Conservation (phyloP, 1,140 invertebrate species). For the Drosophila malerkotliana region DNA sequence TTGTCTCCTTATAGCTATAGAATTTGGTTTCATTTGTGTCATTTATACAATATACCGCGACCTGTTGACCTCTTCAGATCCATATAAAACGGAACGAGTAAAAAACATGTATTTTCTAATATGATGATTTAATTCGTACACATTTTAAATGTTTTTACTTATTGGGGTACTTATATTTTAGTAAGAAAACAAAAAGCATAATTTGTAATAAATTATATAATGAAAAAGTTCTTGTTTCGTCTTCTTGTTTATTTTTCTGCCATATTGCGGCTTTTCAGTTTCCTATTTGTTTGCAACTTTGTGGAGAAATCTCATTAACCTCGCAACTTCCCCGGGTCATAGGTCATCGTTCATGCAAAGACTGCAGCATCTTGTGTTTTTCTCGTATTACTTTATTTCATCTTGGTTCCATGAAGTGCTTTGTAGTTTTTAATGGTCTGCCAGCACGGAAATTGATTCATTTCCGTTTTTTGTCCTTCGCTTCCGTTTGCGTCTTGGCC, state of each 20-base stretch:
- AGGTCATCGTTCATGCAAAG: slow-evolving; percentile 27
- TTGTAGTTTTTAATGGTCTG: slow-evolving; percentile 79
- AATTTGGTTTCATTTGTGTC: slow-evolving; percentile 55
- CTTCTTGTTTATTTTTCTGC: slow-evolving; percentile 8
- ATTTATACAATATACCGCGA: slow-evolving; percentile 52
- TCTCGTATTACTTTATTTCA: slow-evolving; percentile 15
- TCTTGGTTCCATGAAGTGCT: slow-evolving; percentile 27
- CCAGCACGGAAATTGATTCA: slow-evolving; percentile 76
- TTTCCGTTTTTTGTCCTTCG: slow-evolving; percentile 72
- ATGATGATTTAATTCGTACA: neutral
- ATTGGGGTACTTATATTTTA: neutral
- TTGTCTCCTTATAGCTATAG: slow-evolving; percentile 42
- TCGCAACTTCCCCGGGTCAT: slow-evolving; percentile 5
- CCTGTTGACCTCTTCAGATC: neutral
- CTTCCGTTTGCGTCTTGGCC: slow-evolving; percentile 47
- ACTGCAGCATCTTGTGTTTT: slow-evolving; percentile 9
- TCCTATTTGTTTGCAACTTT: neutral
- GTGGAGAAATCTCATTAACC: slow-evolving; percentile 17
- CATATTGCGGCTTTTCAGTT: neutral
- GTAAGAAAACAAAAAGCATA: neutral
- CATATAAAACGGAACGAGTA: neutral
- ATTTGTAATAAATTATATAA: neutral
- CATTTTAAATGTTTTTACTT: neutral
- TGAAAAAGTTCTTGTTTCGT: neutral
- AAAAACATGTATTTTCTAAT: slow-evolving; percentile 5